phyloP scores from a whole-genome alignment of 2,113 vertebrate species.

The Rostratula benghalensis region DNA sequence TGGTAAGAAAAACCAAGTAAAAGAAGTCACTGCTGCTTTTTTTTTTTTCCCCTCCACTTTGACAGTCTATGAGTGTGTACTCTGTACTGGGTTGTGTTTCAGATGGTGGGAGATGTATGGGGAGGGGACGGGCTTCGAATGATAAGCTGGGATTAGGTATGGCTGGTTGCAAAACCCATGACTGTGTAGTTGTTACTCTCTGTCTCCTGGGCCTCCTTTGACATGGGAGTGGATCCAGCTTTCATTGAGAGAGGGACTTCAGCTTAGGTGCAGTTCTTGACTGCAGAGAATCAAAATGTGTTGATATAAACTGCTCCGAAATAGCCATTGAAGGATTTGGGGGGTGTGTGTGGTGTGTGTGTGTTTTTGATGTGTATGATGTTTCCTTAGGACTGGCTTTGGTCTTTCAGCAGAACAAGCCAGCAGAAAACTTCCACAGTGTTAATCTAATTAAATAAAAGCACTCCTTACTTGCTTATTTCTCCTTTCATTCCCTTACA shows the following conservation, averaged over 20 bases:
- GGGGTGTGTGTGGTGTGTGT: neutral
- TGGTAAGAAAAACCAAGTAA: constrained; percentile 79
- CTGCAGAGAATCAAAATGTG: neutral
- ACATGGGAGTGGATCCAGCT: neutral
- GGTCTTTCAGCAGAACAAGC: neutral
- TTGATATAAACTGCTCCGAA: neutral
- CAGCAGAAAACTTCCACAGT: neutral
- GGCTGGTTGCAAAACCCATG: neutral
- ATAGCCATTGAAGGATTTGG: neutral
- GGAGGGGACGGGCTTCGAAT: neutral
- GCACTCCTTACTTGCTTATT: neutral
- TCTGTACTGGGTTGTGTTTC: neutral
- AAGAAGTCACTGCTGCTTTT: neutral
- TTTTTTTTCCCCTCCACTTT: no score
- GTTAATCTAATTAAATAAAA: neutral
- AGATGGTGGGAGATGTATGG: neutral
- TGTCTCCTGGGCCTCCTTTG: neutral
- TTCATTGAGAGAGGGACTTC: neutral
- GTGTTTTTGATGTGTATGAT: neutral
- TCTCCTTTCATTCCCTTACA: constrained; percentile 59
- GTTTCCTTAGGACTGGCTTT: neutral
- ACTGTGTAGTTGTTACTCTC: neutral
- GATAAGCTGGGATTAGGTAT: neutral
- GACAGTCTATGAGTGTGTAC: no score
- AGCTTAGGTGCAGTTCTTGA: neutral